Conservation (phyloP, 1,140 invertebrate species). For the Calycopis cecrops region DNA sequence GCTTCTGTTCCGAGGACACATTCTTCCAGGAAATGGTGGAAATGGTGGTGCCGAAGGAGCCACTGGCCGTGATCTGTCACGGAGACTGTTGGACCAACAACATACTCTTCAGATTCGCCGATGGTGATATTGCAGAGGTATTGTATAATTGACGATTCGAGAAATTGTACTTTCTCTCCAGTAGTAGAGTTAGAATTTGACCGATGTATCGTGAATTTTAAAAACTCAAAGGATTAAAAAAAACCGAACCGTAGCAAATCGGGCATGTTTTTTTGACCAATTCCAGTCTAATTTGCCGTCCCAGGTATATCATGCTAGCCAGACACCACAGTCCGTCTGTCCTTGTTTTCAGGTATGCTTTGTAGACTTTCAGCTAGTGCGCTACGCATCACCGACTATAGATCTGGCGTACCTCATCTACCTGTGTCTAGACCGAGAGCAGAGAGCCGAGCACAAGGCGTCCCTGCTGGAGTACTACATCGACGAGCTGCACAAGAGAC, state of each 20-base stretch:
- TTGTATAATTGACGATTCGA: slow-evolving; percentile 6
- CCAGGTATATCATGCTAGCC: too few species aligned
- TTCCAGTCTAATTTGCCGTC: too few species aligned
- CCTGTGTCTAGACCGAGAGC: slow-evolving; percentile 78
- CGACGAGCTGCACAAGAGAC: slow-evolving; percentile 67
- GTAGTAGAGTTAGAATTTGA: too few species aligned
- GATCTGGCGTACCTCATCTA: slow-evolving; percentile 82
- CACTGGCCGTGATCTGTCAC: slow-evolving; percentile 81
- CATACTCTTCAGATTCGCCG: slow-evolving; percentile 79
- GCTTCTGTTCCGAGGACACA: slow-evolving; percentile 78
- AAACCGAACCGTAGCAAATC: too few species aligned
- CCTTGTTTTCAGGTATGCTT: slow-evolving; percentile 76
- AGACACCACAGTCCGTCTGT: too few species aligned
- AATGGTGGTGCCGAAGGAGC: slow-evolving; percentile 76
- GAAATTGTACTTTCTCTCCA: too few species aligned
- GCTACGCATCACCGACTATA: slow-evolving; percentile 81
- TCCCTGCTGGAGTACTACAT: slow-evolving; percentile 77
- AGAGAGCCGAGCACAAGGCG: slow-evolving; percentile 76
- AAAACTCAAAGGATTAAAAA: too few species aligned
- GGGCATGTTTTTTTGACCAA: too few species aligned
- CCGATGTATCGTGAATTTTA: too few species aligned
- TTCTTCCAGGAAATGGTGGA: slow-evolving; percentile 83
- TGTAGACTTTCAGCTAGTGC: slow-evolving; percentile 82
- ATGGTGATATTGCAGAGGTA: slow-evolving; percentile 74
- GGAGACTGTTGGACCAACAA: slow-evolving; percentile 88